Evolutionary conservation across 1,140 invertebrate species (phyloP).

Genomic region (Cotesia vestalis): DNA sequence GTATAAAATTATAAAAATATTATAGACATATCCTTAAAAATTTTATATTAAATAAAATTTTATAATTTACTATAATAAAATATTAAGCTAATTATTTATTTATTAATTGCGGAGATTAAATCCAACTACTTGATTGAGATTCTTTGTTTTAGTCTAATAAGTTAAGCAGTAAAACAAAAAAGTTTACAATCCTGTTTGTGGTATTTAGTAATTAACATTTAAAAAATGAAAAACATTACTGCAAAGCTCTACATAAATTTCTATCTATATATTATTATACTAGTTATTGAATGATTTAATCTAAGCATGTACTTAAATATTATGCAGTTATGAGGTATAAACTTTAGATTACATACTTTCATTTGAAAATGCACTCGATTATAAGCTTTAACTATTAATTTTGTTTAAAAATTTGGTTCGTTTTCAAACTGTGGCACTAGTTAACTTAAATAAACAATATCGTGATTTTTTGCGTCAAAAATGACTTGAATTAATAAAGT

Average conservation of each 20-base stretch:
- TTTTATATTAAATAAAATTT: background rate
- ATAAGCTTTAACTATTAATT: slow-evolving; percentile 3
- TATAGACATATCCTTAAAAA: slow-evolving; percentile 8
- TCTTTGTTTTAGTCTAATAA: too few species aligned
- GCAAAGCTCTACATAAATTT: background rate
- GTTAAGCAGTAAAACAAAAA: too few species aligned
- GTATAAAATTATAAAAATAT: slow-evolving; percentile 42
- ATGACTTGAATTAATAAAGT: background rate
- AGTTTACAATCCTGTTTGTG: background rate
- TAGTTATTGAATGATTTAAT: background rate
- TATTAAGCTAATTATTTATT: slow-evolving; percentile 7
- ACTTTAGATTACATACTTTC: background rate
- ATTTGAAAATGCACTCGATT: background rate
- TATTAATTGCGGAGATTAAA: too few species aligned
- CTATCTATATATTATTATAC: too few species aligned
- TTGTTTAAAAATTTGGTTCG: background rate
- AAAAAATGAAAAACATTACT: background rate
- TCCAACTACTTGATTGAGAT: too few species aligned
- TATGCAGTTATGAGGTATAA: slow-evolving; percentile 9
- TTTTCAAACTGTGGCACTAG: slow-evolving; percentile 14
- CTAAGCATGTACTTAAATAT: background rate
- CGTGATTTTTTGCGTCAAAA: background rate
- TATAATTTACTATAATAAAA: background rate
- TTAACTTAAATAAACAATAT: background rate
- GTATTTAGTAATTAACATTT: background rate